Percentiles rank a stretch among this genome's conserved stretches.
These are phyloP conservation scores for Bimastos eiseni DNA, from an alignment of 2,888 invertebrate species.

Conservation along the genomic window DNA sequence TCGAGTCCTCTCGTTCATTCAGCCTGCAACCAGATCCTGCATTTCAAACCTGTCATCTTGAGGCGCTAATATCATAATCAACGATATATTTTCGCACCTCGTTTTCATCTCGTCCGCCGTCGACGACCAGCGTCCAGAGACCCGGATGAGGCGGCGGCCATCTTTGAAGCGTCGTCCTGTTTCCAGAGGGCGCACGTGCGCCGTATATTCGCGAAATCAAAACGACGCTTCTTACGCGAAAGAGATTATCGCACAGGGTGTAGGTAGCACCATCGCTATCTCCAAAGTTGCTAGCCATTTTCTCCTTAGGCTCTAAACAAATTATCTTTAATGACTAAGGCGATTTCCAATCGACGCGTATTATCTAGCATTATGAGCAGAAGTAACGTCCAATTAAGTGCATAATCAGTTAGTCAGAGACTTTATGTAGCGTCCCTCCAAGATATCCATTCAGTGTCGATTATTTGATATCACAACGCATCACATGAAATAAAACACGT, in stretches of 20 bases:
- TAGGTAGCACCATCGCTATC: not conserved
- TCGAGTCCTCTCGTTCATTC: not conserved
- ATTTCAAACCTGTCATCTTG: constrained; percentile 9
- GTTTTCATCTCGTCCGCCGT: not conserved
- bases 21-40: not conserved
- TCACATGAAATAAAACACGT: not conserved
- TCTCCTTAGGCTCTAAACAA: too few species aligned
- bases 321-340: not conserved
- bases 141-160: constrained; percentile 19
- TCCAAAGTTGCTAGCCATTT: not conserved
- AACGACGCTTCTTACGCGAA: not conserved
- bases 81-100: constrained; percentile 19
- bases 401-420: too few species aligned
- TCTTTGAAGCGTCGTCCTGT: not conserved
- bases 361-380: not conserved
- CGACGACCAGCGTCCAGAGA: not conserved
- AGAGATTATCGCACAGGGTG: not conserved
- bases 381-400: too few species aligned
- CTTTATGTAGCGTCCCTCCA: too few species aligned
- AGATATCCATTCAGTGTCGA: not conserved
- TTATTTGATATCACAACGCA: not conserved
- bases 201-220: not conserved
- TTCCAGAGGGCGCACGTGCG: not conserved
- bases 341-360: not conserved
- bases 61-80: constrained; percentile 15